These are phyloP conservation scores for Platycercus adscitus DNA, from an alignment of 2,113 vertebrate species.

Conservation along the genomic window DNA sequence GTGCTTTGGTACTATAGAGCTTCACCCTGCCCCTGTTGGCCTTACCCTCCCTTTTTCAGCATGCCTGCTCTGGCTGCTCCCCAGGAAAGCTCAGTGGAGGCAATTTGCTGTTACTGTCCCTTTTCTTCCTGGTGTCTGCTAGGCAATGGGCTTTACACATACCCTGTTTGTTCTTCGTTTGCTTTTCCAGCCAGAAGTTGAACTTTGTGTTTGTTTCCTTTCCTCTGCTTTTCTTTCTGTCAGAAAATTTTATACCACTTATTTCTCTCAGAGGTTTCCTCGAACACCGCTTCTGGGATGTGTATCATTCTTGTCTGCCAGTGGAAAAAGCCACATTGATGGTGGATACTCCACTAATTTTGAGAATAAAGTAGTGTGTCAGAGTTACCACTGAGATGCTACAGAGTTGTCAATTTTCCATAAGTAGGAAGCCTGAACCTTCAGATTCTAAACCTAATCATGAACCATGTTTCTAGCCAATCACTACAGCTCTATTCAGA, in stretches of 20 bases:
- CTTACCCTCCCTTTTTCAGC: not conserved
- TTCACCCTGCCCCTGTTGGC: fast-evolving
- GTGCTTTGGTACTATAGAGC: not conserved
- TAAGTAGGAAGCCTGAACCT: not conserved
- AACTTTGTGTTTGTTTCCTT: not conserved
- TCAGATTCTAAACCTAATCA: not conserved
- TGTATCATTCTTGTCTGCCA: not conserved
- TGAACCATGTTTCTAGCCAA: not conserved
- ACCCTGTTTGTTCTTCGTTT: not conserved
- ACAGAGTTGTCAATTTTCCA: fast-evolving
- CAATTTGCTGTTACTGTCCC: not conserved
- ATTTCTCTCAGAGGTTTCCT: not conserved
- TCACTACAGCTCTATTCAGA: not conserved
- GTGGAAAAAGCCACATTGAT: not conserved
- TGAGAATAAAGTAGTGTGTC: not conserved
- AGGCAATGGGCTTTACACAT: not conserved
- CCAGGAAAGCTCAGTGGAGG: not conserved
- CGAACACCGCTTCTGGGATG: not conserved
- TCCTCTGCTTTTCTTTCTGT: not conserved
- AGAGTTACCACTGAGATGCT: not conserved
- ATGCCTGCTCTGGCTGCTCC: not conserved
- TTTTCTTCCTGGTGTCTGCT: not conserved
- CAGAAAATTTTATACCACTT: not conserved
- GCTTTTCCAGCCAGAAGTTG: not conserved
- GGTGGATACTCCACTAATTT: not conserved